These are phyloP conservation scores for Rotaria socialis DNA, from an alignment of 2,888 invertebrate species.

Conservation along the genomic window DNA sequence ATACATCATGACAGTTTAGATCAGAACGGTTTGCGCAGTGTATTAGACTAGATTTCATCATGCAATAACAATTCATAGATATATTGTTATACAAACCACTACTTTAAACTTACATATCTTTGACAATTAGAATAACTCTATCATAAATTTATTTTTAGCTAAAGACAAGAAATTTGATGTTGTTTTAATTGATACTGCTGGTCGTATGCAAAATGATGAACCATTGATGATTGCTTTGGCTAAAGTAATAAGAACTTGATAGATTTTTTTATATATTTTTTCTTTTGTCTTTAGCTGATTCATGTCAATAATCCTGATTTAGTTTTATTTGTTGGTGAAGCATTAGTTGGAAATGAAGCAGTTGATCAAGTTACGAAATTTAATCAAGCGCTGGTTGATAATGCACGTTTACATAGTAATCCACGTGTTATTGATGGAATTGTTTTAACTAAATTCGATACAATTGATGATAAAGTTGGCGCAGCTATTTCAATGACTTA, in stretches of 20 bases:
- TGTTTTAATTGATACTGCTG: constrained; percentile 95
- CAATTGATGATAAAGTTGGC: constrained; percentile 97
- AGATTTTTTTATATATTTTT: too few relatives aligned
- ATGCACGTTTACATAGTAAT: constrained; percentile 65
- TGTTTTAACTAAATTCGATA: constrained; percentile 97
- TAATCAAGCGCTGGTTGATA: constrained; percentile 92
- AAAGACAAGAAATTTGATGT: constrained; percentile 77
- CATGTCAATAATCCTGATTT: constrained; percentile 94
- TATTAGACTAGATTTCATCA: too few relatives aligned
- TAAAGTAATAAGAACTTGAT: constrained; percentile 64
- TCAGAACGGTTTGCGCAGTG: too few relatives aligned
- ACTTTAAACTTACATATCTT: too few relatives aligned
- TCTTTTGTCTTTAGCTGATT: constrained; percentile 69
- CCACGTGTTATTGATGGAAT: constrained; percentile 93
- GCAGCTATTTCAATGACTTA: constrained; percentile 99
- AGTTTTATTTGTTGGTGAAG: constrained; percentile 98
- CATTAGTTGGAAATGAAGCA: constrained; percentile 98
- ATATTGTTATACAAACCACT: too few relatives aligned
- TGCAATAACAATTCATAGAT: too few relatives aligned
- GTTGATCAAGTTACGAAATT: constrained; percentile 98
- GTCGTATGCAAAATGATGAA: constrained; percentile 99
- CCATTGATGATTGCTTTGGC: constrained; percentile 95
- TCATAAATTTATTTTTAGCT: constrained; percentile 59
- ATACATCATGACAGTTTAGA: too few relatives aligned
- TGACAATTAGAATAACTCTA: too few relatives aligned